These are phyloP conservation scores for Uloborus plumipes DNA, from an alignment of 2,888 invertebrate species.

Conservation along the genomic window DNA sequence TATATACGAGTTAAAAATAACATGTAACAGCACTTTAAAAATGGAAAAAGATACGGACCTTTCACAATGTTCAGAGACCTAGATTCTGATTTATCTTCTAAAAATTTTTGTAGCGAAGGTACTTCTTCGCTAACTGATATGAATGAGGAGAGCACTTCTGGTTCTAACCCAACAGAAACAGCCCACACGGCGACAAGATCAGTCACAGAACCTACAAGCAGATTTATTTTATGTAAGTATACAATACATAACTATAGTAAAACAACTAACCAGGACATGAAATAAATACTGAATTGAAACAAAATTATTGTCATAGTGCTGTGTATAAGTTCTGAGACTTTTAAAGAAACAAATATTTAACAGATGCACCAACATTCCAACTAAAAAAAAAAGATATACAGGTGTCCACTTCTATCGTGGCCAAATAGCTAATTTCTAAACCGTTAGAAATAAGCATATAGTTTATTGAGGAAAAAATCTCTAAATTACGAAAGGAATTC, in stretches of 20 bases:
- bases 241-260: neutral
- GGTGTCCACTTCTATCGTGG: too few relatives aligned
- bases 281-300: neutral
- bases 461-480: too few relatives aligned
- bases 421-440: too few relatives aligned
- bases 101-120: slow-evolving; percentile 30
- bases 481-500: too few relatives aligned
- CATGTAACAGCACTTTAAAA: neutral
- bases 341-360: neutral
- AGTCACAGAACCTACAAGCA: slow-evolving; percentile 54
- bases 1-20: too few relatives aligned
- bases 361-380: too few relatives aligned
- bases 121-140: slow-evolving; percentile 30
- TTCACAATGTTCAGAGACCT: slow-evolving; percentile 47
- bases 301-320: neutral
- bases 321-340: neutral
- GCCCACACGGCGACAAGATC: slow-evolving; percentile 63
- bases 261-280: neutral
- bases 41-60: slow-evolving; percentile 19
- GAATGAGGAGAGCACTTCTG: slow-evolving; percentile 42
- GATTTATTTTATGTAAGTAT: neutral
- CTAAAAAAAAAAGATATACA: too few relatives aligned
- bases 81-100: slow-evolving; percentile 48
- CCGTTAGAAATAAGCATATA: too few relatives aligned
- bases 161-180: slow-evolving; percentile 56